Conservation (phyloP, 2,113 vertebrate species). For the Blennius ocellaris region DNA sequence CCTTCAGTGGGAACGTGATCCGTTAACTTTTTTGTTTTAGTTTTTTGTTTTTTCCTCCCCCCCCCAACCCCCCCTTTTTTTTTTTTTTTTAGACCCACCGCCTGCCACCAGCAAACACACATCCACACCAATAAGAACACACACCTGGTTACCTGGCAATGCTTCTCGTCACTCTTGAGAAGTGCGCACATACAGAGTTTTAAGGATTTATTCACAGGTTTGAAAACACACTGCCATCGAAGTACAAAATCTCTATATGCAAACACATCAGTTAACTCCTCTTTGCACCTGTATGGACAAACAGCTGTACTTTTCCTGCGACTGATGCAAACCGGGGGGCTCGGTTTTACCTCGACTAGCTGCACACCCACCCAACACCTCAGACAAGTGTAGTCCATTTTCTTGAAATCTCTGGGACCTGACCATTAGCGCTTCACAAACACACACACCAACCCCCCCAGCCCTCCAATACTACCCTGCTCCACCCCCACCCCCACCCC, state of each 20-base stretch:
- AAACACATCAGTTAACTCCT: constrained; percentile 37
- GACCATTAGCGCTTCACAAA: constrained; percentile 30
- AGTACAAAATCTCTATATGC: constrained; percentile 55
- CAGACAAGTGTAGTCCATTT: not conserved
- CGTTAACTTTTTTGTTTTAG: constrained; percentile 2
- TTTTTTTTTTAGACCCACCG: constrained; percentile 8
- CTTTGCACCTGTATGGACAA: constrained; percentile 28
- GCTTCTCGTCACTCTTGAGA: constrained; percentile 23
- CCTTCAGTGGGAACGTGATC: constrained; percentile 19
- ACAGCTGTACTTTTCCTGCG: constrained; percentile 19
- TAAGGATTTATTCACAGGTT: not conserved
- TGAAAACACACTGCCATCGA: constrained; percentile 42
- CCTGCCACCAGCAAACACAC: constrained; percentile 62
- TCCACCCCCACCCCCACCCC: not conserved
- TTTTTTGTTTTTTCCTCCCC: not conserved
- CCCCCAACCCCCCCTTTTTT: not conserved
- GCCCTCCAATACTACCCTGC: not conserved
- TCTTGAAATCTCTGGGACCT: constrained; percentile 19
- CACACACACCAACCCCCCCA: not conserved
- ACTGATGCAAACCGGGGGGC: constrained; percentile 45
- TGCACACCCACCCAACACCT: constrained; percentile 15
- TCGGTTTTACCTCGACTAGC: constrained; percentile 11
- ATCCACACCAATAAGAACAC: constrained; percentile 30
- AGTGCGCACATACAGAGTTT: constrained; percentile 27
- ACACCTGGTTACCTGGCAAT: constrained; percentile 15